Evolutionary conservation across 1,140 invertebrate genomes (phyloP).

Genomic region (Drosophila melanica): DNA sequence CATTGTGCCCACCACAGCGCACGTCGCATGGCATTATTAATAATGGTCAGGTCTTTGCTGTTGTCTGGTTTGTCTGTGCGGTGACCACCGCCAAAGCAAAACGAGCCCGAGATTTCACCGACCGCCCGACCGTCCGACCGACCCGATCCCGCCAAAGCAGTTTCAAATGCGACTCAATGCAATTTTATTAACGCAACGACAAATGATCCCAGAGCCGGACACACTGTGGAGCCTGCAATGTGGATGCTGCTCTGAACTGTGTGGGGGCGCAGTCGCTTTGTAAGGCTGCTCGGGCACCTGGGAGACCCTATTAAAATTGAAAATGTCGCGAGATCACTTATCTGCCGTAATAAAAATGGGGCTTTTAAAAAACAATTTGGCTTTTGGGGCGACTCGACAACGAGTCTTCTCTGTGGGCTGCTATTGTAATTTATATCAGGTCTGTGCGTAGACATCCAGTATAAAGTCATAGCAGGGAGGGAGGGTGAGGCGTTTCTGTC

Average conservation of each 20-base stretch:
- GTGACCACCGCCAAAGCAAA: conserved; percentile 46
- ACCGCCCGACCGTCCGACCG: neutral
- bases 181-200: conserved; percentile 83
- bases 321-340: conserved; percentile 83
- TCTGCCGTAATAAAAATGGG: conserved; percentile 81
- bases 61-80: conserved; percentile 32
- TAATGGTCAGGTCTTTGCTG: conserved; percentile 56
- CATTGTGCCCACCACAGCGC: conserved; percentile 36
- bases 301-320: conserved; percentile 82
- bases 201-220: conserved; percentile 70
- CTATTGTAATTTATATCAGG: conserved; percentile 68
- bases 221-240: conserved; percentile 18
- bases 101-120: conserved; percentile 21
- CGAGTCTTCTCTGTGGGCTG: conserved; percentile 39
- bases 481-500: neutral
- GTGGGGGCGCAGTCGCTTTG: conserved; percentile 31
- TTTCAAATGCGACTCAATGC: conserved; percentile 83
- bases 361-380: conserved; percentile 83
- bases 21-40: conserved; percentile 72
- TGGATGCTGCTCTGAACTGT: conserved; percentile 24
- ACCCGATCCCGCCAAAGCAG: conserved; percentile 62
- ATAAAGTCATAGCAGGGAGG: neutral
- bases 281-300: conserved; percentile 36
- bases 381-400: conserved; percentile 63
- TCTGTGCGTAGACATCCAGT: conserved; percentile 47